Conservation (phyloP, 2,797 vertebrate species). For the Euthynnus affinis region DNA sequence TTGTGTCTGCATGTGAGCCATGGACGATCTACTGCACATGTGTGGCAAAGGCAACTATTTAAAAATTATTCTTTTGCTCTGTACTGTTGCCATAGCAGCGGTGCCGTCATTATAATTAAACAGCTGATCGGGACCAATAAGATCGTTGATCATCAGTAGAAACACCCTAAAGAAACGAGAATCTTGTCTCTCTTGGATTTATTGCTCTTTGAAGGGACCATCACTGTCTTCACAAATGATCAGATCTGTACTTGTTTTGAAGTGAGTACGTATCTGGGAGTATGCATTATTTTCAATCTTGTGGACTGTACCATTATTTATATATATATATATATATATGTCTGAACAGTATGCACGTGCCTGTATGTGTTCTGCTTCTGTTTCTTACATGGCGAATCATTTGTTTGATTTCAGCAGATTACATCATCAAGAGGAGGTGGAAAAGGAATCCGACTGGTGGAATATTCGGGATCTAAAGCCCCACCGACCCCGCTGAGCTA, state of each 20-base stretch:
- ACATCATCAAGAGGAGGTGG: conserved; percentile 34
- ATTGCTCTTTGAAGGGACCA: background rate
- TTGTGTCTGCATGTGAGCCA: too few species aligned
- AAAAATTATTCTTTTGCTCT: too few species aligned
- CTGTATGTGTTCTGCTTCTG: background rate
- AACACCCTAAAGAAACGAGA: background rate
- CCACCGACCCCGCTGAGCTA: background rate
- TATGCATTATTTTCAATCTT: background rate
- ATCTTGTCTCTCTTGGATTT: background rate
- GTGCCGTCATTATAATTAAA: background rate
- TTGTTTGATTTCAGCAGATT: conserved; percentile 41
- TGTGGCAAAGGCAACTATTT: too few species aligned
- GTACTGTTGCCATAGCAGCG: too few species aligned
- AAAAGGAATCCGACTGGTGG: background rate
- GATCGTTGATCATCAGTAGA: too few species aligned
- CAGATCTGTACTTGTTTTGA: background rate
- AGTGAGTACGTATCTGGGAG: background rate
- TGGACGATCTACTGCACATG: too few species aligned
- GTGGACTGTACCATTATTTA: background rate
- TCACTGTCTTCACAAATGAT: background rate
- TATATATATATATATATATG: too few species aligned
- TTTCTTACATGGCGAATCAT: background rate
- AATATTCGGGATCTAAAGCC: conserved; percentile 20
- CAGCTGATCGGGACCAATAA: background rate
- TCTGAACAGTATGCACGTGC: background rate